phyloP scores from a whole-genome alignment of 2,888 invertebrate genomes.

The Cheilosia scutellata region DNA sequence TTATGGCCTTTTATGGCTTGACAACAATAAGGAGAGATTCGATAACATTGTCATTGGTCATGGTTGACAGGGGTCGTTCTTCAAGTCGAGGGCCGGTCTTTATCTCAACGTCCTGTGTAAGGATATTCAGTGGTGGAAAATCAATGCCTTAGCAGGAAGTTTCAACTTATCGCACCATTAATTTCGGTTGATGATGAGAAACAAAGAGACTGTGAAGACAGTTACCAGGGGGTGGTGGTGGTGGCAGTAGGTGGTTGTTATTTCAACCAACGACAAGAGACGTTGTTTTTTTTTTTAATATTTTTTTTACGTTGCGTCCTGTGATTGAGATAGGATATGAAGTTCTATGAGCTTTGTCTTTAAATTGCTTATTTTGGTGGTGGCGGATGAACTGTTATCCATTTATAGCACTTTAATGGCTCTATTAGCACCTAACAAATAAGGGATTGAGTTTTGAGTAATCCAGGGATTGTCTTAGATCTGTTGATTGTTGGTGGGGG shows the following conservation, averaged over 20 bases:
- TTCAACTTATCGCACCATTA: conserved; percentile 69
- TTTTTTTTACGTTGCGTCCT: background rate
- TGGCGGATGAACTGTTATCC: conserved; percentile 33
- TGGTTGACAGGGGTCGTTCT: conserved; percentile 41
- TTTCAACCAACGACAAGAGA: background rate
- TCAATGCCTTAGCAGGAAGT: conserved; percentile 55
- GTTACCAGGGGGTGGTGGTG: conserved; percentile 13
- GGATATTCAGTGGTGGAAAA: conserved; percentile 3
- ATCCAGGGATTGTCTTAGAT: background rate
- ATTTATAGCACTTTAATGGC: conserved; percentile 33
- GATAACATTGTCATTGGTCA: conserved; percentile 67
- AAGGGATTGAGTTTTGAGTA: background rate
- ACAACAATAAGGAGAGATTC: conserved; percentile 69
- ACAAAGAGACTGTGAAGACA: conserved; percentile 35
- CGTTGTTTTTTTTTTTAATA: background rate
- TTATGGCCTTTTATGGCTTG: conserved; percentile 67
- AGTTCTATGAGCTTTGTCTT: conserved; percentile 25
- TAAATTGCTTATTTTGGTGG: conserved; percentile 44
- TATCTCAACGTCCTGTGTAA: background rate
- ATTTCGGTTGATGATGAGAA: conserved; percentile 62
- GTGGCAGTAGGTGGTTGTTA: background rate
- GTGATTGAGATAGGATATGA: conserved; percentile 19
- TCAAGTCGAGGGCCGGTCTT: background rate
- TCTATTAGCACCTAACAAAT: conserved; percentile 34
- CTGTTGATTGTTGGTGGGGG: background rate